A percentile compares a stretch with the other conserved stretches of the same genome.
Conservation (phyloP, 2,113 vertebrate genomes). For the Morphnarchus princeps region DNA sequence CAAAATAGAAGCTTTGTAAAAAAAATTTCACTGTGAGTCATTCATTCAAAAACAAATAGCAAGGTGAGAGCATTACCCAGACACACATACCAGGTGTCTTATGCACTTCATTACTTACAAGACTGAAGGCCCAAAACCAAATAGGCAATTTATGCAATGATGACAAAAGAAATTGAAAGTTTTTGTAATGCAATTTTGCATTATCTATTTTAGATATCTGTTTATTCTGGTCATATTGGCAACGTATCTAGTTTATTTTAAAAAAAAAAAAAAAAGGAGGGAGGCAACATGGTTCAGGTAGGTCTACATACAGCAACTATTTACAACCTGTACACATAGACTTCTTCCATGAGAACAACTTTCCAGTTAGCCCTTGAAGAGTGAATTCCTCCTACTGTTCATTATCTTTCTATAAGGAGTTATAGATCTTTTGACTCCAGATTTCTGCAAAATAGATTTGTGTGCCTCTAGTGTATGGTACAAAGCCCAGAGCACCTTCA, state of each 20-base stretch:
- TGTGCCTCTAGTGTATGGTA: background rate
- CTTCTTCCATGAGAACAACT: background rate
- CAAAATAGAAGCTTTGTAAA: background rate
- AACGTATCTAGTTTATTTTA: background rate
- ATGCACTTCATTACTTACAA: background rate
- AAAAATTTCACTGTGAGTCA: background rate
- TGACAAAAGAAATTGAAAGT: background rate
- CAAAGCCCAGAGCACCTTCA: background rate
- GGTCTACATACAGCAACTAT: background rate
- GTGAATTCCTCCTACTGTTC: background rate
- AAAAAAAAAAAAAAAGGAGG: background rate
- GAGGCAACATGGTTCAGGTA: background rate
- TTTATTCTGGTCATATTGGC: background rate
- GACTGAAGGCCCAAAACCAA: background rate
- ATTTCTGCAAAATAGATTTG: conserved; percentile 28
- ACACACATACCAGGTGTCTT: background rate
- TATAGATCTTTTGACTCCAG: background rate
- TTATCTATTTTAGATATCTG: background rate
- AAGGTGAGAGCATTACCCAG: background rate
- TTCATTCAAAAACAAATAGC: background rate
- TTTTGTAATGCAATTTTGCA: background rate
- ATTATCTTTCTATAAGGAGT: background rate
- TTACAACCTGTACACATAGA: background rate
- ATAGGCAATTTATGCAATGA: accelerated
- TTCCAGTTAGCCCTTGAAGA: background rate